Percentiles rank a stretch among this genome's conserved stretches.
Conservation (phyloP, 2,888 invertebrate genomes). For the Lomographa bimaculata region DNA sequence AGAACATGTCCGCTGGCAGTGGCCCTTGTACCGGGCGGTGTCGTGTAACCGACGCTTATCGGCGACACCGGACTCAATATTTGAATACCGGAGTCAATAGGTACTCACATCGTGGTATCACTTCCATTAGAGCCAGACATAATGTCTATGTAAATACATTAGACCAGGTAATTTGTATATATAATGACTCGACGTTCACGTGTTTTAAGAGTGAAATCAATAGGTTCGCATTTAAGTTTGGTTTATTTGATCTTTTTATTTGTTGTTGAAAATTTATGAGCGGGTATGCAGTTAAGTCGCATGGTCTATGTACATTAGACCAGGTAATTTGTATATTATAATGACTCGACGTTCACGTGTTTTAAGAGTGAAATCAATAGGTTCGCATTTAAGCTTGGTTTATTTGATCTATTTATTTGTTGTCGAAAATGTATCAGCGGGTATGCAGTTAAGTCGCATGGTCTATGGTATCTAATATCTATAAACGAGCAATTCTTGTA, state of each 20-base stretch:
- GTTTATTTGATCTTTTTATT: too few species aligned
- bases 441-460: too few species aligned
- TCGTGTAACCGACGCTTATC: slow-evolving; percentile 64
- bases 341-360: neutral
- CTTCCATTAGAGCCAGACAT: slow-evolving; percentile 46
- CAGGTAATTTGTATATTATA: neutral
- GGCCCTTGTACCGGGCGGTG: slow-evolving; percentile 50
- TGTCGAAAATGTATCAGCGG: too few species aligned
- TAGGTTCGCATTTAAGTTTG: slow-evolving; percentile 9
- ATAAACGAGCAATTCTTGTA: too few species aligned
- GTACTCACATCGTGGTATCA: slow-evolving; percentile 39
- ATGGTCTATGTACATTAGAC: too few species aligned
- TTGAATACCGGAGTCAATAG: slow-evolving; percentile 59
- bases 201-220: slow-evolving; percentile 21
- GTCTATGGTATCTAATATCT: too few species aligned
- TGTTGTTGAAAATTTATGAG: too few species aligned
- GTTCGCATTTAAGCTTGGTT: slow-evolving; percentile 1
- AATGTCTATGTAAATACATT: slow-evolving; percentile 48
- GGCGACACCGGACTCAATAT: slow-evolving; percentile 56
- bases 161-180: slow-evolving; percentile 40
- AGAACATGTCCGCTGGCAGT: slow-evolving; percentile 30
- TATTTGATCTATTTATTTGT: too few species aligned
- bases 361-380: slow-evolving; percentile 24
- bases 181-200: slow-evolving; percentile 32
- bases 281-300: too few species aligned